phyloP scores from a whole-genome alignment of 2,113 vertebrate genomes.

The Ifrita kowaldi region DNA sequence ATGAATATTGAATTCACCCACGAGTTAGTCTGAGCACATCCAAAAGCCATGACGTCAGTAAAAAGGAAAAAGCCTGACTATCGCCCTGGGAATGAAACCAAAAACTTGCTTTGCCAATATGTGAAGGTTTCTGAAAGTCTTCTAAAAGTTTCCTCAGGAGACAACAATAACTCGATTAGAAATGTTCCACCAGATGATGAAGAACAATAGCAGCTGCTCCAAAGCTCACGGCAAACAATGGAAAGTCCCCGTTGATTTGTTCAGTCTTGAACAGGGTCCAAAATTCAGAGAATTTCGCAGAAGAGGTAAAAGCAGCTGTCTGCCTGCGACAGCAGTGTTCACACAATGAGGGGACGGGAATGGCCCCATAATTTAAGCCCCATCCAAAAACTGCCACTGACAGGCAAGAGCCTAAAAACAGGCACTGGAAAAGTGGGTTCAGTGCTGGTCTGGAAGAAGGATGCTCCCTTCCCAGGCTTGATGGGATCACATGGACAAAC shows the following conservation, averaged over 20 bases:
- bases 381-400: not conserved
- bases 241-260: conserved; percentile 16
- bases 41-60: conserved; percentile 24
- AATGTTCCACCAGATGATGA: conserved; percentile 39
- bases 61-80: conserved; percentile 23
- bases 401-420: not conserved
- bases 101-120: not conserved
- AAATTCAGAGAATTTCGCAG: not conserved
- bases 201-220: conserved; percentile 62
- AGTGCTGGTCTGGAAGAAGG: fast-evolving
- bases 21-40: not conserved
- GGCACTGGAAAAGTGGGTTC: not conserved
- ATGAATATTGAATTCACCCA: not conserved
- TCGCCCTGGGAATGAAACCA: conserved; percentile 32
- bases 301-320: conserved; percentile 29
- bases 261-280: not conserved
- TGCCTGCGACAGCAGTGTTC: fast-evolving
- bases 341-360: fast-evolving
- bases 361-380: not conserved
- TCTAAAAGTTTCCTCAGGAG: conserved; percentile 23
- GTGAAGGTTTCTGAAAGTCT: not conserved
- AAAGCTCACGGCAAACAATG: conserved; percentile 21
- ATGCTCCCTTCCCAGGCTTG: not conserved
- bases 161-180: not conserved
- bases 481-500: not conserved